Conservation (phyloP, 2,113 vertebrate species). For the Crotophaga sulcirostris region DNA sequence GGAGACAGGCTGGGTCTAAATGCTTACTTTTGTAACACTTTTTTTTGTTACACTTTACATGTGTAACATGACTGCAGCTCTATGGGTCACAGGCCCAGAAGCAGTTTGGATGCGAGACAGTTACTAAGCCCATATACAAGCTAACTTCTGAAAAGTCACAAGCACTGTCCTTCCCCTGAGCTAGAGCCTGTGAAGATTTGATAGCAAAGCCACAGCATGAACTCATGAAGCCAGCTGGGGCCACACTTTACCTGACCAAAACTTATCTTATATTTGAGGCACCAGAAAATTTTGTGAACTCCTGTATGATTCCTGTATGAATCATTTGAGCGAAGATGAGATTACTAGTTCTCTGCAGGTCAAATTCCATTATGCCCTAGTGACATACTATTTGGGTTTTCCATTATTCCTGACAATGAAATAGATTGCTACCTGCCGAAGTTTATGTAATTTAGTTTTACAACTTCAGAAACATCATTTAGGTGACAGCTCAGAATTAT, state of each 20-base stretch:
- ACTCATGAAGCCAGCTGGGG: background rate
- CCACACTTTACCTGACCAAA: background rate
- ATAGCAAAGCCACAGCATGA: background rate
- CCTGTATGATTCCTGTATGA: background rate
- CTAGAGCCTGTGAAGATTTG: background rate
- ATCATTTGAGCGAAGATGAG: background rate
- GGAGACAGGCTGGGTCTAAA: background rate
- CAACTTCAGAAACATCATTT: background rate
- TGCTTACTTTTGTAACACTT: accelerated
- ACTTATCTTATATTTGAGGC: background rate
- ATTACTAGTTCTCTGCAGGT: background rate
- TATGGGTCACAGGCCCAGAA: background rate
- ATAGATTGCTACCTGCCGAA: background rate
- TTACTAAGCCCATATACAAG: background rate
- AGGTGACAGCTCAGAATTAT: background rate
- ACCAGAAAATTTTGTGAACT: background rate
- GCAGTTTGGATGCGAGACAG: background rate
- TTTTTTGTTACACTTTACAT: too few species aligned
- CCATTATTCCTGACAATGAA: background rate
- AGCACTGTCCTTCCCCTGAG: background rate
- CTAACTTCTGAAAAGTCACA: background rate
- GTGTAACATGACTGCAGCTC: background rate
- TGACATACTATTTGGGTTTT: background rate
- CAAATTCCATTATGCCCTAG: background rate
- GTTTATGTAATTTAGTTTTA: background rate